phyloP scores from a whole-genome alignment of 2,797 vertebrate genomes.

The Petrocephalus sullivani region DNA sequence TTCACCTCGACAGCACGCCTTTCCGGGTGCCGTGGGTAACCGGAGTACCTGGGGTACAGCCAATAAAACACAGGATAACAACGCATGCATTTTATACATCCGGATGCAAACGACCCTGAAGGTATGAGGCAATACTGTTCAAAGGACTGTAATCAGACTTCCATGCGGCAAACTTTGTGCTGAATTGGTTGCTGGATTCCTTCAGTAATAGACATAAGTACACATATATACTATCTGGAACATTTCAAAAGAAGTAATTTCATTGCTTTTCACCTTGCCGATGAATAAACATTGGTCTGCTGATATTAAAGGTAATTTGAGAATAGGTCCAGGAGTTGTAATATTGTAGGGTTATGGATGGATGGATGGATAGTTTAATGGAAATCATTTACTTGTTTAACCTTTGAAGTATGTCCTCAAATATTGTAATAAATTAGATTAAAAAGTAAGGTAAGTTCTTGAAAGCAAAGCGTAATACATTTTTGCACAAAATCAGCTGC shows the following conservation, averaged over 20 bases:
- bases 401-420: background rate
- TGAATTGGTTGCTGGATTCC: background rate
- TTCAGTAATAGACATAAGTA: background rate
- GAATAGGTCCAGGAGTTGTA: background rate
- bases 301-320: background rate
- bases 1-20: background rate
- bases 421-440: background rate
- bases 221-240: background rate
- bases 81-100: background rate
- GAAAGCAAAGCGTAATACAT: background rate
- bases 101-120: background rate
- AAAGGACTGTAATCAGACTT: background rate
- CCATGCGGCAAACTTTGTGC: background rate
- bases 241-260: background rate
- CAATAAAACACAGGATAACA: background rate
- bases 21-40: background rate
- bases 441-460: background rate
- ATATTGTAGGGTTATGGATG: background rate
- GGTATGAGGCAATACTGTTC: background rate
- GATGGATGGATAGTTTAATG: background rate
- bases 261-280: background rate
- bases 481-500: background rate
- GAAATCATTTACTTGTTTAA: background rate
- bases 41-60: background rate
- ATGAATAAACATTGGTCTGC: background rate